These are phyloP conservation scores for Gallinago undulata DNA, from an alignment of 2,113 vertebrate species.

Conservation along the genomic window DNA sequence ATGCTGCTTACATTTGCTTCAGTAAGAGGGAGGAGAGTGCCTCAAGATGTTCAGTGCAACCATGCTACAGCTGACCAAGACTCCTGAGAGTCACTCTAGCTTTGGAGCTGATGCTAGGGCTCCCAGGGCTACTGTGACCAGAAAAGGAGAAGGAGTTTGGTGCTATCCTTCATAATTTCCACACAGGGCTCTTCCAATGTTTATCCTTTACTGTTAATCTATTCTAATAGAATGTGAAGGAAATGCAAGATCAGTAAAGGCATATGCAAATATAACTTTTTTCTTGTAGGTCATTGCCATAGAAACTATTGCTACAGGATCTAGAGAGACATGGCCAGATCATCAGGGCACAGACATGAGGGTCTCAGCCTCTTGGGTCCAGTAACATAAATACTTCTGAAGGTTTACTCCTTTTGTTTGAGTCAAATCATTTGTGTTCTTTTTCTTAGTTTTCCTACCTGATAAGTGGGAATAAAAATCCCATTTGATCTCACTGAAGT, in stretches of 20 bases:
- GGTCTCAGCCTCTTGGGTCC: not conserved
- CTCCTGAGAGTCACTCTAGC: not conserved
- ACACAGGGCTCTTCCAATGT: not conserved
- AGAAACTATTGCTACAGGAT: slow-evolving; percentile 58
- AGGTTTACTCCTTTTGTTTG: not conserved
- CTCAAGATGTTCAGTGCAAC: not conserved
- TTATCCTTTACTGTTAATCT: slow-evolving; percentile 50
- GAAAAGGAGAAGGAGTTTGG: not conserved
- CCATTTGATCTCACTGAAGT: not conserved
- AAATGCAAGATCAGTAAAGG: slow-evolving; percentile 54
- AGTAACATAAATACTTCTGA: not conserved
- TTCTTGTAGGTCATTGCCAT: slow-evolving; percentile 70
- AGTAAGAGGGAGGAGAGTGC: not conserved
- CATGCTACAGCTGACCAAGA: not conserved
- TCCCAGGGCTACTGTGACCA: not conserved
- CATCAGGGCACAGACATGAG: slow-evolving; percentile 12
- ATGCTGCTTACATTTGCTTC: not conserved
- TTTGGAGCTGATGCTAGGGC: not conserved
- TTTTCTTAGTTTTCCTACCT: not conserved
- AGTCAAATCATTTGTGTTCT: not conserved
- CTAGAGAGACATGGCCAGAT: not conserved
- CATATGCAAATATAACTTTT: slow-evolving; percentile 64
- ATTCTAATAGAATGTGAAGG: slow-evolving; percentile 8
- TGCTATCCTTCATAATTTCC: not conserved
- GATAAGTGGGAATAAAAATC: not conserved